These are phyloP conservation scores for Macrotus californicus DNA, from an alignment of 2,113 vertebrate species.

Conservation along the genomic window DNA sequence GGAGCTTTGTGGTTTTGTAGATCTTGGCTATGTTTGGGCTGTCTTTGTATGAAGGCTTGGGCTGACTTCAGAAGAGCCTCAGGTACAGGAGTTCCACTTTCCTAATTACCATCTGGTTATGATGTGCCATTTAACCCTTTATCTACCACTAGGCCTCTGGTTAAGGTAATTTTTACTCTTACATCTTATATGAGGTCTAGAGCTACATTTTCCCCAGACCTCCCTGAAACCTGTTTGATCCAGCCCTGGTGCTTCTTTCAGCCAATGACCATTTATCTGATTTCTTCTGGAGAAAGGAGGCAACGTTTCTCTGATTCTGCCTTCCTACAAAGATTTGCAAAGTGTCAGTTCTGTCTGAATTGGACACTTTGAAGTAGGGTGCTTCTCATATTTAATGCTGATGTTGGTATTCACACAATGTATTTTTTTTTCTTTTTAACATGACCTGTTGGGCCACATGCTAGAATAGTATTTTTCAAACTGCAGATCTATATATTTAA, in stretches of 20 bases:
- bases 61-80: neutral
- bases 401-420: neutral
- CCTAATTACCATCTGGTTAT: neutral
- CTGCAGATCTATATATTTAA: neutral
- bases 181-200: neutral
- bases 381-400: neutral
- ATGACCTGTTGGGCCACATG: neutral
- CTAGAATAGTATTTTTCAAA: neutral
- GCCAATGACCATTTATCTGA: neutral
- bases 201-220: neutral
- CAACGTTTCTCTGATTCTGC: neutral
- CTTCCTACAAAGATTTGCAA: neutral
- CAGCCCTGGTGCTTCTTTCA: neutral
- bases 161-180: neutral
- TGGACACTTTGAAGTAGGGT: neutral
- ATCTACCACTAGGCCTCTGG: neutral
- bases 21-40: neutral
- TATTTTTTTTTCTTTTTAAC: neutral
- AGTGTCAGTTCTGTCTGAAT: neutral
- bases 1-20: neutral
- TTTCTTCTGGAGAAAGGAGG: neutral
- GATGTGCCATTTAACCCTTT: neutral
- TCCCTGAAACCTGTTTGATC: neutral
- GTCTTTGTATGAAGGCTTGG: neutral
- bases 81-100: neutral